A percentile compares a stretch with the other conserved stretches of the same genome.
Conservation (phyloP, 2,113 vertebrate genomes). For the Cacatua alba region DNA sequence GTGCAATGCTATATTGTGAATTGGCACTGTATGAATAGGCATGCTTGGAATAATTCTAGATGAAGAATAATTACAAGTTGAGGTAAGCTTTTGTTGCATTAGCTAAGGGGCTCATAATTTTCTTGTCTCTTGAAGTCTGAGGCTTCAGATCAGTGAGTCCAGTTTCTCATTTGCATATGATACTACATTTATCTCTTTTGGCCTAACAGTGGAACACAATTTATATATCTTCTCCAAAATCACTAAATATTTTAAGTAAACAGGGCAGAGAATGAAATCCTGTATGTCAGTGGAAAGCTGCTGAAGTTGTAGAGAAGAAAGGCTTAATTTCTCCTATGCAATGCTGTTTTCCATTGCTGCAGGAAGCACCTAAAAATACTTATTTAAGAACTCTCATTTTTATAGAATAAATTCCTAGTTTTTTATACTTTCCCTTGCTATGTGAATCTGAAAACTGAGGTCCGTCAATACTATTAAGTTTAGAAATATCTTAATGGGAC, state of each 20-base stretch:
- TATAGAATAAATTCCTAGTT: not conserved
- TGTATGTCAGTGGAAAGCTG: not conserved
- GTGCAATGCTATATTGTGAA: not conserved
- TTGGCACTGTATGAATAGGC: not conserved
- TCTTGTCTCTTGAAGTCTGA: not conserved
- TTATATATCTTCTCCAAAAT: not conserved
- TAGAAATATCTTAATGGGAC: not conserved
- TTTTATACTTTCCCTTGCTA: not conserved
- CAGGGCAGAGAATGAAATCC: not conserved
- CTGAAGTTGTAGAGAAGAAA: not conserved
- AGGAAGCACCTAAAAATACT: not conserved
- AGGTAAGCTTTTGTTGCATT: not conserved
- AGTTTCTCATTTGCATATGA: not conserved
- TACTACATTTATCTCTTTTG: not conserved
- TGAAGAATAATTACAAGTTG: not conserved
- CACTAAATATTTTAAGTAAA: not conserved
- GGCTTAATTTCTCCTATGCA: not conserved
- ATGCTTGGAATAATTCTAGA: not conserved
- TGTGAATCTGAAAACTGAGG: not conserved
- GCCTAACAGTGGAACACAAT: not conserved
- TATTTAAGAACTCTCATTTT: not conserved
- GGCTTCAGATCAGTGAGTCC: not conserved
- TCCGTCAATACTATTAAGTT: not conserved
- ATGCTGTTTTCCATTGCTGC: not conserved
- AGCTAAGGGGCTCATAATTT: not conserved